Percentiles rank a stretch among this genome's conserved stretches.
Conservation (phyloP, 92 coral and sea anemone species). For the Isaurus tuberculatus region DNA sequence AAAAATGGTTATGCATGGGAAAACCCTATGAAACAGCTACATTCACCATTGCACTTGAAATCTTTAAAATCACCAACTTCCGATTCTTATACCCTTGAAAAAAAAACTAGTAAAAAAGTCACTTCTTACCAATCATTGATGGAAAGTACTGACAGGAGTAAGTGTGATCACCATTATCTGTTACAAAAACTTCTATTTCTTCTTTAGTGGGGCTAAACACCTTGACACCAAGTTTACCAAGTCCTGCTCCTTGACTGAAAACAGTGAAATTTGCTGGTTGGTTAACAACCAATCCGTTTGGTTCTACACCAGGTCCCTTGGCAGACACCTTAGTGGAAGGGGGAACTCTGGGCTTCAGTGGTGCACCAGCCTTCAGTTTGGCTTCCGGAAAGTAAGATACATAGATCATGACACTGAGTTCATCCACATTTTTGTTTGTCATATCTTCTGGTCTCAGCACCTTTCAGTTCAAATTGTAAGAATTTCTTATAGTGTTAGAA, state of each 20-base stretch:
- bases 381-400: slow-evolving; percentile 99
- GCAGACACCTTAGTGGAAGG: slow-evolving; percentile 92
- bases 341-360: slow-evolving; percentile 91
- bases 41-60: no score
- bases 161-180: no score
- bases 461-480: slow-evolving; percentile 32
- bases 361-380: slow-evolving; percentile 95
- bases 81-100: no score
- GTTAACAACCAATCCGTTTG: slow-evolving; percentile 90
- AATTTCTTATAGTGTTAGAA: no score
- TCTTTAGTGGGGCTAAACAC: no score
- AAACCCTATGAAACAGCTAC: no score
- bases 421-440: slow-evolving; percentile 95
- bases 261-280: slow-evolving; percentile 92
- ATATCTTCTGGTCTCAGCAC: slow-evolving; percentile 86
- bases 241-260: slow-evolving; percentile 92
- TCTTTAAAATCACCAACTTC: no score
- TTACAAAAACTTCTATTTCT: no score
- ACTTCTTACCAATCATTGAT: no score
- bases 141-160: no score
- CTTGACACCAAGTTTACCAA: slow-evolving; percentile 80
- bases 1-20: no score
- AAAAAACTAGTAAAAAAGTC: no score
- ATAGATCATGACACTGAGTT: slow-evolving; percentile 96
- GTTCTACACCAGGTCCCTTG: slow-evolving; percentile 95